Evolutionary conservation across 2,888 invertebrate species (phyloP).

Genomic region (Lycia hirtaria): DNA sequence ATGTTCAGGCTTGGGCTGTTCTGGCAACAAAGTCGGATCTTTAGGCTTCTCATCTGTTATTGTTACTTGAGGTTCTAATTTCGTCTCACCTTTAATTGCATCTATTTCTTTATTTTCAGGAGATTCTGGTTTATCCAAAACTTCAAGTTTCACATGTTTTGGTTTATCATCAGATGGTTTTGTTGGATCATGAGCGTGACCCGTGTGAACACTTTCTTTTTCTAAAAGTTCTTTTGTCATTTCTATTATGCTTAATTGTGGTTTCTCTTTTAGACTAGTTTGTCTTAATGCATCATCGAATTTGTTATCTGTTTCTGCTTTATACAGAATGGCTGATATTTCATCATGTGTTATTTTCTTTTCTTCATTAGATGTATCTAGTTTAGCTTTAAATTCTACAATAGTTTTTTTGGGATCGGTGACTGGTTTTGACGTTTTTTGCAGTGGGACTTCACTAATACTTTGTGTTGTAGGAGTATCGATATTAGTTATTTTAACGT

Average conservation of each 20-base stretch:
- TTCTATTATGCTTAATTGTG: conserved; percentile 40
- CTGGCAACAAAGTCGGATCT: neutral
- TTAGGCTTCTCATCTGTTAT: neutral
- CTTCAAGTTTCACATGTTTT: neutral
- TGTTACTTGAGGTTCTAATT: neutral
- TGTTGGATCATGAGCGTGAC: conserved; percentile 18
- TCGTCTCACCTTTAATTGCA: neutral
- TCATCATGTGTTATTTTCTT: conserved; percentile 12
- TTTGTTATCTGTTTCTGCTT: neutral
- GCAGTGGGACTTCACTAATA: conserved; percentile 11
- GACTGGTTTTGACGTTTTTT: conserved; percentile 29
- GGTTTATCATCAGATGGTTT: conserved; percentile 14
- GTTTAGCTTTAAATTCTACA: neutral
- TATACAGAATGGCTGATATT: conserved; percentile 18
- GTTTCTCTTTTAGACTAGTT: conserved; percentile 12
- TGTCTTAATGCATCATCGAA: conserved; percentile 8
- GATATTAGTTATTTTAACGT: conserved; percentile 53
- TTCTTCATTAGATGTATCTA: conserved; percentile 2
- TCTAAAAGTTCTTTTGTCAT: conserved; percentile 50
- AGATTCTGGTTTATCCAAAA: neutral
- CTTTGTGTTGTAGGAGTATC: conserved; percentile 20
- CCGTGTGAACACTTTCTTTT: conserved; percentile 45
- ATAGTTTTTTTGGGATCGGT: neutral
- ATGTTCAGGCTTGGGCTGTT: neutral
- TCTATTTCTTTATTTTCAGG: conserved; percentile 13